Evolutionary conservation across 1,140 invertebrate species (phyloP).

Genomic region (Hesperophylax magnus): DNA sequence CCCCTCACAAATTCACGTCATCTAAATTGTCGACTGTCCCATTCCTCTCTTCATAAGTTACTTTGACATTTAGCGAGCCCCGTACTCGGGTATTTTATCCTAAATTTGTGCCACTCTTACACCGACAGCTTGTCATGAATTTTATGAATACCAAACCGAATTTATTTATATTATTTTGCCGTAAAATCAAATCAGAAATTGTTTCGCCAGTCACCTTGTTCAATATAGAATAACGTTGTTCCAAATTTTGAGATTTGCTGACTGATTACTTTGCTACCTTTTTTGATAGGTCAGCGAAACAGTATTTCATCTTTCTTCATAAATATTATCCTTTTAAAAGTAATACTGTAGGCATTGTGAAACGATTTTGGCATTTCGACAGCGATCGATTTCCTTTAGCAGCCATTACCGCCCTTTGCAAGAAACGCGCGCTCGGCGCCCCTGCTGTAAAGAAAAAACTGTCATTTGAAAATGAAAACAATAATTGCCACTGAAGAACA

Average conservation of each 20-base stretch:
- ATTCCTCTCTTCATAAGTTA: not conserved
- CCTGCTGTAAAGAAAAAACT: not conserved
- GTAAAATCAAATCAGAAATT: too few relatives aligned
- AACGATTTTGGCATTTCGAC: slow-evolving; percentile 20
- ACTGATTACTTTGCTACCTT: not conserved
- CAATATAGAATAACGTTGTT: too few relatives aligned
- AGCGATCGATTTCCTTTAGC: slow-evolving; percentile 12
- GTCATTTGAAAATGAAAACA: not conserved
- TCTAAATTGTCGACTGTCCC: not conserved
- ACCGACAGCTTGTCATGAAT: not conserved
- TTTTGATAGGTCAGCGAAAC: not conserved
- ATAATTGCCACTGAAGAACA: not conserved
- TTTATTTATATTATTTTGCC: too few relatives aligned
- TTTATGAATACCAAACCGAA: too few relatives aligned
- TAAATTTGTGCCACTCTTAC: not conserved
- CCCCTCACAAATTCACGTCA: not conserved
- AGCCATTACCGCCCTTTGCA: not conserved
- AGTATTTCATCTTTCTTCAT: not conserved
- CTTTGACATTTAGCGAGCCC: not conserved
- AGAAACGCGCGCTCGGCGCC: not conserved
- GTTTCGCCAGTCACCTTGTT: too few relatives aligned
- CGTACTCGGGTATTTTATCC: not conserved
- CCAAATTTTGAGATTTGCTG: not conserved
- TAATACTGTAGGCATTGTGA: too few relatives aligned
- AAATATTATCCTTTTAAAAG: not conserved